Percentiles rank a stretch among this genome's conserved stretches.
These are phyloP conservation scores for Zosterops pallidus DNA, from an alignment of 2,113 vertebrate species.

Conservation along the genomic window DNA sequence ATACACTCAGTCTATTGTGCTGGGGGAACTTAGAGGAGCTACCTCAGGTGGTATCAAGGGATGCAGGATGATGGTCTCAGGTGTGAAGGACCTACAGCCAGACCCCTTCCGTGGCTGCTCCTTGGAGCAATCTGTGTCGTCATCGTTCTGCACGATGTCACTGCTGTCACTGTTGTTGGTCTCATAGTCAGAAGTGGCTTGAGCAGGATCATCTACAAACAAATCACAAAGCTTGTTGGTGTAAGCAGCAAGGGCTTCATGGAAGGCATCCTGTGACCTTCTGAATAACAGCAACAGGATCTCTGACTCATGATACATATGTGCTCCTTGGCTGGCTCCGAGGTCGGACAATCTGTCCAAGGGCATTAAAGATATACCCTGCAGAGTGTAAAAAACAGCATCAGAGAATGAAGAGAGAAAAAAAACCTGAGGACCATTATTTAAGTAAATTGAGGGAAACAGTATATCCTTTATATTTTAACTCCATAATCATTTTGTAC, in stretches of 20 bases:
- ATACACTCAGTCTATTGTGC: background rate
- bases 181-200: constrained; percentile 92
- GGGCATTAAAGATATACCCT: background rate
- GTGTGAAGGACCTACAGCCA: constrained; percentile 49
- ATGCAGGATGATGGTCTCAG: constrained; percentile 78
- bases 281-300: background rate
- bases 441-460: background rate
- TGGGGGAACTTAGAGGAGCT: background rate
- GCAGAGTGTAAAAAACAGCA: background rate
- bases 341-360: background rate
- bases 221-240: constrained; percentile 1
- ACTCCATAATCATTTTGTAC: background rate
- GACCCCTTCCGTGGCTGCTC: constrained; percentile 59
- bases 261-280: background rate
- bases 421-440: background rate
- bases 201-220: constrained; percentile 82
- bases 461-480: background rate
- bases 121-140: constrained; percentile 78
- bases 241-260: background rate
- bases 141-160: constrained; percentile 88
- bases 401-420: background rate
- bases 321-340: background rate
- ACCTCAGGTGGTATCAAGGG: constrained; percentile 69
- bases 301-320: constrained; percentile 16
- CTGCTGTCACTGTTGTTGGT: constrained; percentile 96